Base-by-base conservation (phyloP, 2,888 invertebrate species). In the Nephrotoma appendiculata region DNA sequence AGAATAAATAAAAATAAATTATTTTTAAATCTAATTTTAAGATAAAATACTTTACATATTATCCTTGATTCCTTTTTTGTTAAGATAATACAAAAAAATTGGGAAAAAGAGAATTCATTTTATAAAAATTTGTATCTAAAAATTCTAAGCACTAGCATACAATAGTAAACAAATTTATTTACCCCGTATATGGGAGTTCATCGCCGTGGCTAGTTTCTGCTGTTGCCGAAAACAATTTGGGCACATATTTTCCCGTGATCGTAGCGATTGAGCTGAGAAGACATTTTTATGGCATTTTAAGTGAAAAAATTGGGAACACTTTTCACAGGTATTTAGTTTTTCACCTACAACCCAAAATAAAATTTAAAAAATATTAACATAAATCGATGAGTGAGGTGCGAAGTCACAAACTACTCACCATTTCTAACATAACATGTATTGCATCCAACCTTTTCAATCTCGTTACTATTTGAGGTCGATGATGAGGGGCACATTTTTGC, bases 221-320 rank as follows among this genome's bases (percentile, higher is more conserved):
- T 85, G 44, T 19, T 44, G 85, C 19, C 85, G 44, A 85, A 44
- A 85, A 85, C 89, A 89, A 0, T 86, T 11, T 41, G 88, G 88
- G 45, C 88, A 88, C 31, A 87, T 87, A 11, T 87, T 87, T 52
- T 87, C 87, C 7, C 85, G 44, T 2, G 86, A 4, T 86, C 86
- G 87, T 12, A 86, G 52, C 85, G 86, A 87, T 86, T 86, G 86
- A 85, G 87, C 88, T 12, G 87, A 86, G n/a, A 87, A 87, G 2
- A 86, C 41, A 41, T 88, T 89, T 48, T 87, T 87, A 88, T 90
- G 90, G 86, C 90, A 90, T 41, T 88, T 86, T 7, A 88, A 87
- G 86, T 90, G 90, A 87, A 89, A 90, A 41, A 87, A 88, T 5
- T 88, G 89, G 71, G 88, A 88, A 86, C 90, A 90, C 42, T 88